Conservation (phyloP, 2,797 vertebrate genomes). For the Capromys pilorides region DNA sequence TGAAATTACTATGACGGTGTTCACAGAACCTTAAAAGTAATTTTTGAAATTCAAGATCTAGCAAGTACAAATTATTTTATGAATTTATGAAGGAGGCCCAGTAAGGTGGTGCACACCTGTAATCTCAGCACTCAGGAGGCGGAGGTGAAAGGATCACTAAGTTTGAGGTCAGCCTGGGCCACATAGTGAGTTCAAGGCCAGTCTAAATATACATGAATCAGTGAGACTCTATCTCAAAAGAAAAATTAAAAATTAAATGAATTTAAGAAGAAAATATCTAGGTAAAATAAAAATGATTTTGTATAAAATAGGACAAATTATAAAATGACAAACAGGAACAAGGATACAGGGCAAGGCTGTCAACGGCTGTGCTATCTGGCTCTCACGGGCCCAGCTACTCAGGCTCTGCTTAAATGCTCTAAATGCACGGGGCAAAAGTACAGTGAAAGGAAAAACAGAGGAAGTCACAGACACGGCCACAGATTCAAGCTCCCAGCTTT, state of each 20-base stretch:
- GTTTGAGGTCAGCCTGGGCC: background rate
- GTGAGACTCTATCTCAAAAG: background rate
- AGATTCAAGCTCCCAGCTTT: background rate
- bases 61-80: background rate
- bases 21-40: background rate
- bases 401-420: background rate
- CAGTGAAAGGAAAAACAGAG: background rate
- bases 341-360: background rate
- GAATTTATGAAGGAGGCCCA: background rate
- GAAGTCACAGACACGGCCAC: background rate
- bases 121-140: background rate
- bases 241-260: background rate
- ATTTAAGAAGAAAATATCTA: background rate
- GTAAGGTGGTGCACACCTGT: background rate
- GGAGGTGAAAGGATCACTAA: background rate
- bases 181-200: background rate
- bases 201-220: background rate
- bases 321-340: background rate
- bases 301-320: background rate
- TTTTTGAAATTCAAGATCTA: background rate
- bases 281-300: conserved; percentile 3
- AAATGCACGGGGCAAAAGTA: background rate
- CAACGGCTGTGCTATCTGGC: background rate
- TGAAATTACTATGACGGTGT: background rate
- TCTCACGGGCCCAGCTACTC: background rate